These are phyloP conservation scores for Malurus cyaneus DNA, from an alignment of 2,113 vertebrate genomes.

Conservation along the genomic window DNA sequence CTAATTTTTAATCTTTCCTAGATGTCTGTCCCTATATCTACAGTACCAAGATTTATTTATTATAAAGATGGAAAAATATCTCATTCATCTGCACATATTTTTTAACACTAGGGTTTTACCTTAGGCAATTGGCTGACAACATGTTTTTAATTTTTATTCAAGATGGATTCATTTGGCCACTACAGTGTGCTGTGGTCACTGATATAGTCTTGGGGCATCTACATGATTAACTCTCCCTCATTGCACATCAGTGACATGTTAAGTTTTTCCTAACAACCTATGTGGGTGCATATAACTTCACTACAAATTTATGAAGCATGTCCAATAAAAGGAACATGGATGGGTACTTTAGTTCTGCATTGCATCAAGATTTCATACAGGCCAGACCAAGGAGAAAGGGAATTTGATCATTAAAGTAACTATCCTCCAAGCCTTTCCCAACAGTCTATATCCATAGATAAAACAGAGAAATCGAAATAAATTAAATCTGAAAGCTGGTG, in stretches of 20 bases:
- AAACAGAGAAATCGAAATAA: conserved; percentile 29
- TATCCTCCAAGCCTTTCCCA: conserved; percentile 11
- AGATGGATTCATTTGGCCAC: conserved; percentile 64
- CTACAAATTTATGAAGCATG: conserved; percentile 73
- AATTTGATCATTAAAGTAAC: conserved; percentile 59
- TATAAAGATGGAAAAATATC: conserved; percentile 62
- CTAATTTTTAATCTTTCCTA: conserved; percentile 34
- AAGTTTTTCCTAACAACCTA: conserved; percentile 74
- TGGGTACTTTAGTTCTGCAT: conserved; percentile 69
- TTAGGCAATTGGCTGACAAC: conserved; percentile 71
- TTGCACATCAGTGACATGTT: conserved; percentile 71
- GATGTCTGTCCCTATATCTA: conserved; percentile 31
- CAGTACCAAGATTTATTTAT: conserved; percentile 27
- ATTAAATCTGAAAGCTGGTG: neutral
- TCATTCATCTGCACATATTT: conserved; percentile 67
- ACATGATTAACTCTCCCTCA: conserved; percentile 75
- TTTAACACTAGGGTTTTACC: conserved; percentile 73
- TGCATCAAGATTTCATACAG: conserved; percentile 66
- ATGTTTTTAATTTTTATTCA: conserved; percentile 68
- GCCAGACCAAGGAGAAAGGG: conserved; percentile 61
- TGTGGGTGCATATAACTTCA: conserved; percentile 68
- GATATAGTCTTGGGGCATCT: conserved; percentile 66
- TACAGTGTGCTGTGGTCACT: conserved; percentile 50
- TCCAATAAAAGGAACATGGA: conserved; percentile 73
- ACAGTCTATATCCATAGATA: neutral